Evolutionary conservation across 2,888 invertebrate species (phyloP).

Genomic region (Thumatha senex): DNA sequence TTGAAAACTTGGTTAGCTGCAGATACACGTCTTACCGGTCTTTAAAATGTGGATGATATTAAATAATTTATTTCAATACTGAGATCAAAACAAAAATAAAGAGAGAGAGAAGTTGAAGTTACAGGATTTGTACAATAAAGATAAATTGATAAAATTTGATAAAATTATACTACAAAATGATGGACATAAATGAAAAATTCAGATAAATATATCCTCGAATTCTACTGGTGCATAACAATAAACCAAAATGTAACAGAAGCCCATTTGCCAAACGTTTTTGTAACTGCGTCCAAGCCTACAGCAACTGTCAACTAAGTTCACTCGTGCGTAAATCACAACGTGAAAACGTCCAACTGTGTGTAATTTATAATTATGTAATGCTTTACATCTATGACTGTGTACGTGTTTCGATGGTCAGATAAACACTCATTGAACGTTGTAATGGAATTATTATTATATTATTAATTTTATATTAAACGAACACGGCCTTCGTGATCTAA

Average conservation of each 20-base stretch:
- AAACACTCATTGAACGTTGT: slow-evolving; percentile 45
- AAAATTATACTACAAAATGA: background rate
- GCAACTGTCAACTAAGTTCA: slow-evolving; percentile 33
- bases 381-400: slow-evolving; percentile 33
- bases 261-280: slow-evolving; percentile 32
- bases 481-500: slow-evolving; percentile 38
- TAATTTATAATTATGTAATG: slow-evolving; percentile 40
- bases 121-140: too few species aligned
- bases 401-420: slow-evolving; percentile 44
- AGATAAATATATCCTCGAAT: background rate
- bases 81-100: too few species aligned
- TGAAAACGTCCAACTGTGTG: slow-evolving; percentile 44
- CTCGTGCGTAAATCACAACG: slow-evolving; percentile 61
- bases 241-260: slow-evolving; percentile 41
- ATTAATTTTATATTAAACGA: slow-evolving; percentile 32
- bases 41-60: background rate
- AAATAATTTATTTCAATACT: too few species aligned
- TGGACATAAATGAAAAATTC: background rate
- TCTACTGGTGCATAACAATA: slow-evolving; percentile 23
- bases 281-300: slow-evolving; percentile 13
- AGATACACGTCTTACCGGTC: background rate
- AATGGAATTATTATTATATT: slow-evolving; percentile 41
- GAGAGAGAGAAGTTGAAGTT: background rate
- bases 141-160: too few species aligned
- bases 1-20: slow-evolving; percentile 15